These are phyloP conservation scores for Turdus rufiventris DNA, from an alignment of 2,113 vertebrate genomes.

Conservation along the genomic window DNA sequence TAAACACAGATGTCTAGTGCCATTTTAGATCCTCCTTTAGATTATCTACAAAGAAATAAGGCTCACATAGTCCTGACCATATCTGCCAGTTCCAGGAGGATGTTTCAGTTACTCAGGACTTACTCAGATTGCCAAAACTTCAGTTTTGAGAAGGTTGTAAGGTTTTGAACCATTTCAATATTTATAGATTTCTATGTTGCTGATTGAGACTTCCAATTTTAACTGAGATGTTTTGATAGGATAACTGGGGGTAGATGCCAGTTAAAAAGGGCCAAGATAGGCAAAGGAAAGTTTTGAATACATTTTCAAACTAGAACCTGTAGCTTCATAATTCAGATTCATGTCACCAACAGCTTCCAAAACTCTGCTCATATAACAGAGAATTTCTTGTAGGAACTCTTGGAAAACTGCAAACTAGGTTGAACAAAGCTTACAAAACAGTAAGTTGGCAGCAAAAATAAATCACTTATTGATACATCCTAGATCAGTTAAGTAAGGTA, in stretches of 20 bases:
- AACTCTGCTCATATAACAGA: not conserved
- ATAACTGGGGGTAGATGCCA: not conserved
- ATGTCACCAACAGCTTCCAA: not conserved
- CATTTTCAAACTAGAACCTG: not conserved
- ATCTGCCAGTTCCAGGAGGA: not conserved
- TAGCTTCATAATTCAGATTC: not conserved
- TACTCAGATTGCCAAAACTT: not conserved
- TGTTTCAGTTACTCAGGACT: not conserved
- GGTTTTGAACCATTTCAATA: not conserved
- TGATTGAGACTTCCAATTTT: not conserved
- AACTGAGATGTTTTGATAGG: not conserved
- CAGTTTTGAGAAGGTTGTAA: not conserved
- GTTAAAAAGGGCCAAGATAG: not conserved
- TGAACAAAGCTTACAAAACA: not conserved
- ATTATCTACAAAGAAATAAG: not conserved
- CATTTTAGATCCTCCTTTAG: not conserved
- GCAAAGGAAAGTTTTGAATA: not conserved
- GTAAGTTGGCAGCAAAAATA: not conserved
- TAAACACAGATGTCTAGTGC: not conserved
- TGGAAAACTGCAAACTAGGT: not conserved
- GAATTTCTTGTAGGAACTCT: not conserved
- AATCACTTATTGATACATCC: not conserved
- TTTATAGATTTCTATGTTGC: not conserved
- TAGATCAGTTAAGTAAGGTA: not conserved
- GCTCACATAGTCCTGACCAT: not conserved